A percentile compares a stretch with the other conserved stretches of the same genome.
Evolutionary conservation across 2,113 vertebrate species (phyloP).

Genomic region (Alouatta palliata): DNA sequence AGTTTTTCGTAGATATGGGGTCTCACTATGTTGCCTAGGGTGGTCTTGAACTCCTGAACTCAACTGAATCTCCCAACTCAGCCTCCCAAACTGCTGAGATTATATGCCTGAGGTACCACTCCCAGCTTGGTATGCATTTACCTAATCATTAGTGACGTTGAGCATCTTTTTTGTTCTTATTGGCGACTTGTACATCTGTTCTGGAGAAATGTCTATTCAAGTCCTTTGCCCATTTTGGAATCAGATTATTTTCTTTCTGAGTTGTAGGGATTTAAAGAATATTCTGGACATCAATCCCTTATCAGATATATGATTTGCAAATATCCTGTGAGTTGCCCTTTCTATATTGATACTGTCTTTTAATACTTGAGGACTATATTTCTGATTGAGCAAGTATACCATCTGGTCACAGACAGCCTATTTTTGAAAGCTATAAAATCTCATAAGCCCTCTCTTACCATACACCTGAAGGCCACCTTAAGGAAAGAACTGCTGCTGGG

Average conservation of each 20-base stretch:
- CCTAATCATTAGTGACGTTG: not conserved
- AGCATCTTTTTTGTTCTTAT: not conserved
- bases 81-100: no score
- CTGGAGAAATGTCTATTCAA: not conserved
- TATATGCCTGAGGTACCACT: no score
- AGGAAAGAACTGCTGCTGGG: not conserved
- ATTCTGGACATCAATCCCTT: not conserved
- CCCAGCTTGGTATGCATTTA: not conserved
- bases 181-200: not conserved
- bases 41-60: no score
- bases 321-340: not conserved
- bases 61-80: no score
- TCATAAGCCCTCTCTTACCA: not conserved
- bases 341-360: not conserved
- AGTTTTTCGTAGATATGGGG: no score
- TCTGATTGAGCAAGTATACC: not conserved
- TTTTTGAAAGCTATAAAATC: conserved; percentile 47
- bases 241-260: not conserved
- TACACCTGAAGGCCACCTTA: not conserved
- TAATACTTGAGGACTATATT: not conserved
- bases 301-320: not conserved
- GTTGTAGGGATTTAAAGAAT: not conserved
- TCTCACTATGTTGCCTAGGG: no score
- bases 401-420: not conserved
- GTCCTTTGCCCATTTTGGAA: not conserved